Conservation (phyloP, 2,888 invertebrate genomes). For the Machimus atricapillus region DNA sequence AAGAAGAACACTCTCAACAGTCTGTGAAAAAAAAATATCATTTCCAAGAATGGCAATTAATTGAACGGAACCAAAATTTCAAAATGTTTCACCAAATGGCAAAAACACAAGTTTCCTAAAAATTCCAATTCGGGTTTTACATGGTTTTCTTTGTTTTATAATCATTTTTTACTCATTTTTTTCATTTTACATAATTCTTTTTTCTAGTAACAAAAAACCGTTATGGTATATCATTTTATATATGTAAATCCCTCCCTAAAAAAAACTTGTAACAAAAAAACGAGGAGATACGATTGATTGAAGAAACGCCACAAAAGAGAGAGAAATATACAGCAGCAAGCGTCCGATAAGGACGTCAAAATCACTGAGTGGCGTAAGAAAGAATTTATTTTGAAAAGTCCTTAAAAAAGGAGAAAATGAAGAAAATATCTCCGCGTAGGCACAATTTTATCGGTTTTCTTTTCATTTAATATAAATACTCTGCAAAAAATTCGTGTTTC, state of each 20-base stretch:
- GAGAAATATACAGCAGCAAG: constrained; percentile 1
- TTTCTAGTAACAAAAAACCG: constrained; percentile 30
- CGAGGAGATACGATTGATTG: background rate
- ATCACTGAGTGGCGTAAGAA: background rate
- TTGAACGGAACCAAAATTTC: background rate
- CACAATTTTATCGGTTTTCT: constrained; percentile 3
- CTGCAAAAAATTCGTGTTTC: background rate
- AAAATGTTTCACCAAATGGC: background rate
- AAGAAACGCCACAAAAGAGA: background rate
- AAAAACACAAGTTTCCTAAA: background rate
- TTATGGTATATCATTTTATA: constrained; percentile 2
- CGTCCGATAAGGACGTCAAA: background rate
- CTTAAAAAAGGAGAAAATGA: background rate
- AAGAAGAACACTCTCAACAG: background rate
- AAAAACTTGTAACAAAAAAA: constrained; percentile 2
- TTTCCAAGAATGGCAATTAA: background rate
- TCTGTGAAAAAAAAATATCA: background rate
- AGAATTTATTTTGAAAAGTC: background rate
- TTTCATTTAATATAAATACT: background rate
- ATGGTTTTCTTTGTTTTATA: background rate
- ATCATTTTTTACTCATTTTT: background rate
- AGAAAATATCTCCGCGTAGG: constrained; percentile 20
- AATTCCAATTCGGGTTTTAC: constrained; percentile 36
- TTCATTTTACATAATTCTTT: background rate
- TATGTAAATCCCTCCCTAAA: background rate